These are phyloP conservation scores for Epizoanthus fatuus DNA, from an alignment of 92 coral and sea anemone genomes.

Conservation along the genomic window DNA sequence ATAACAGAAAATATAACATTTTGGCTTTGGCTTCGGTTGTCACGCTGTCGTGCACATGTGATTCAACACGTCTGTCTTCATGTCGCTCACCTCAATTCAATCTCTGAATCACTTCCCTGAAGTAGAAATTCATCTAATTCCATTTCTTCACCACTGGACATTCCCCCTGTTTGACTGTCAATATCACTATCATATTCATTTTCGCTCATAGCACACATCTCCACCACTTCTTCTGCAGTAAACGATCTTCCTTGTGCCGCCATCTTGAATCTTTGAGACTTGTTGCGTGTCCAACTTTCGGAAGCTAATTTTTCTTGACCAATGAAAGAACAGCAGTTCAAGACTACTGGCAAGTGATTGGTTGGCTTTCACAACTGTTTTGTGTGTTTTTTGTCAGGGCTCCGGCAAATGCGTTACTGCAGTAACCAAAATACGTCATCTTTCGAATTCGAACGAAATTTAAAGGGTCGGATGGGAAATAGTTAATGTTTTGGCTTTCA, in stretches of 20 bases:
- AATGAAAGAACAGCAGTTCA: not conserved
- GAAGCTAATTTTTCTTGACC: not conserved
- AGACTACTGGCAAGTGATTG: not conserved
- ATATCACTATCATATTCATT: conserved; percentile 7
- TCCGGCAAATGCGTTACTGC: not conserved
- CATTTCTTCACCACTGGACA: conserved; percentile 24
- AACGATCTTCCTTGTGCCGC: conserved; percentile 5
- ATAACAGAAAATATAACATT: too few relatives aligned
- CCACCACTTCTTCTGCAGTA: conserved; percentile 5
- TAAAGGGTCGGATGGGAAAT: conserved; percentile 13
- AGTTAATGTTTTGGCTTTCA: too few relatives aligned
- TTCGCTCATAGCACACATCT: not conserved
- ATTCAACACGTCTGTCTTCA: not conserved
- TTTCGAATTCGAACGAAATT: conserved; percentile 2
- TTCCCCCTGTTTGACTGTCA: conserved; percentile 14
- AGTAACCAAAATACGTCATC: conserved; percentile 7
- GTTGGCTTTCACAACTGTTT: not conserved
- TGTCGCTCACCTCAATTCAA: not conserved
- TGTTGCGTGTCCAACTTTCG: not conserved
- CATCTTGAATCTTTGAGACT: conserved; percentile 10
- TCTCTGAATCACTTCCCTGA: conserved; percentile 13
- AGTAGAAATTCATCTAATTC: conserved; percentile 18
- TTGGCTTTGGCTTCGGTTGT: too few relatives aligned
- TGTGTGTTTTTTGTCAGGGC: not conserved
- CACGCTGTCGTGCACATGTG: not conserved